Percentiles rank a stretch among this genome's conserved stretches.
Conservation (phyloP, 35 echinoderm and acorn worm genomes). For the Lytechinus pictus region DNA sequence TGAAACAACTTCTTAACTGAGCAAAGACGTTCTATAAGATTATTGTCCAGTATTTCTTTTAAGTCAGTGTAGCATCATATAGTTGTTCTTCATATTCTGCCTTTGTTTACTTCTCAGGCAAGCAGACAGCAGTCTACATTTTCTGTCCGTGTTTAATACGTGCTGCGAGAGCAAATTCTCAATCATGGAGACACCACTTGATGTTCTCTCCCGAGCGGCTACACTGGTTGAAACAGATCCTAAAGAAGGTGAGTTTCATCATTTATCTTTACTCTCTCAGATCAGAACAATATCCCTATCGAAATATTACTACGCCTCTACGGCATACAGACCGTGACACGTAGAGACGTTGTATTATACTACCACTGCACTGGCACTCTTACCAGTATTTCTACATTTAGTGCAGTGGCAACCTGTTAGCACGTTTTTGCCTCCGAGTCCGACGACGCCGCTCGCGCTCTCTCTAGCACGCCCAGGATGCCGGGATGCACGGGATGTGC, state of each 20-base stretch:
- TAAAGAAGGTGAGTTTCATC: constrained; percentile 58
- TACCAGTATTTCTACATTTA: background rate
- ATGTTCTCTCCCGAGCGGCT: constrained; percentile 79
- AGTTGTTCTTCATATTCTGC: constrained; percentile 28
- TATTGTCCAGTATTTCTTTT: background rate
- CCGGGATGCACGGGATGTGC: background rate
- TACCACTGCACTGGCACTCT: background rate
- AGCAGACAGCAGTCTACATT: background rate
- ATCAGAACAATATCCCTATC: background rate
- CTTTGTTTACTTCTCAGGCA: background rate
- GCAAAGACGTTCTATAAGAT: background rate
- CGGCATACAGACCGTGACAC: background rate
- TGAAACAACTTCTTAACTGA: background rate
- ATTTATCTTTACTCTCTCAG: background rate
- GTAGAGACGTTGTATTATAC: background rate
- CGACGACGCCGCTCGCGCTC: background rate
- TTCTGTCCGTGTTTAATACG: background rate
- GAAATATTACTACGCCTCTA: background rate
- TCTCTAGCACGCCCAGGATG: background rate
- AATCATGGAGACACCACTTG: constrained; percentile 78
- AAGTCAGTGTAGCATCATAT: background rate
- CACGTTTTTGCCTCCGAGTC: background rate
- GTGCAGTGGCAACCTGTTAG: constrained; percentile 24
- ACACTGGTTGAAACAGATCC: constrained; percentile 76
- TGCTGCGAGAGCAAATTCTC: background rate